Base-by-base conservation (phyloP, 1,140 invertebrate species). In the Luehdorfia chinensis region DNA sequence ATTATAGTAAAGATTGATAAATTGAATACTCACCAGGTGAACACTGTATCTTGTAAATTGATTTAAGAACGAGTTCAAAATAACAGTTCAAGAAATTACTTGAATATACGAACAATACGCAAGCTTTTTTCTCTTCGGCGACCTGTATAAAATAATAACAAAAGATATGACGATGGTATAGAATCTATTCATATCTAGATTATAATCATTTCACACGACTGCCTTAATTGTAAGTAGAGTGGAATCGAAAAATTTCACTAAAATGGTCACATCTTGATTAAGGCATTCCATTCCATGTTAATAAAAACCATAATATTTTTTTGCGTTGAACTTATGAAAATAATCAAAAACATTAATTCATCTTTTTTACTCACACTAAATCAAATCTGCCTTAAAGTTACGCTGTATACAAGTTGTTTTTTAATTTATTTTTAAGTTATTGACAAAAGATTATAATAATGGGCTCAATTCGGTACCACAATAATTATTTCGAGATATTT, bases 151-250 rank as follows among this genome's bases (percentile, higher is more conserved):
- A 37, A 36, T 16, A 36, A 21, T 21, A 37, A 37, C 34, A 37
- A 37, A 37, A 37, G 34, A n/a, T 12, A 12, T 9, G 11, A 21
- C 18, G 30, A 48, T 47, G 44, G 44, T 44, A 50, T 54, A 54
- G 50, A 55, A 50, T 32, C 25, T 33, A 44, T 49, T 47, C 32
- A 36, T 28, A 66, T 60, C 39, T 33, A 50, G 59, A 47, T 49
- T 57, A 47, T 30, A 50, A 56, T 51, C 23, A 57, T 53, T 68
- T 64, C 65, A 59, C 57, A 58, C 50, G 58, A 59, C 48, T 56
- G 55, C 31, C 28, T 49, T 48, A 55, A 55, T 63, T 55, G 33
- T 47, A 6, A 50, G 21, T 36, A 32, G 32, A 21, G 9, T 9
- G 18, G 34, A 37, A 37, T 19, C 21, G 16, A 11, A 9, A 15